Percentiles rank a stretch among this genome's conserved stretches.
These are phyloP conservation scores for Nebria brevicollis DNA, from an alignment of 2,888 invertebrate genomes.

Conservation along the genomic window DNA sequence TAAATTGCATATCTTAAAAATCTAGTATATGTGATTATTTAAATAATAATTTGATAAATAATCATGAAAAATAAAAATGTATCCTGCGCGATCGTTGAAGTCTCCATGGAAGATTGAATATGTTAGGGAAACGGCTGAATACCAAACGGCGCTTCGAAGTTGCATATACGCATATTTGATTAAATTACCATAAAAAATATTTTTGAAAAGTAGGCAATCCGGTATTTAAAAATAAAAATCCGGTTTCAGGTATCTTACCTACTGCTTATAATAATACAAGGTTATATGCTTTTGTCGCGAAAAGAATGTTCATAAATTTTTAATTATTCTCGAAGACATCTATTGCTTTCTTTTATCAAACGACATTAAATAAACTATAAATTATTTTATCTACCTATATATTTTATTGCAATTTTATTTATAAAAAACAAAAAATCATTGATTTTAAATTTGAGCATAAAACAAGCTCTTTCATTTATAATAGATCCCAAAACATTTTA, in stretches of 20 bases:
- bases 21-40: no score
- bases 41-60: no score
- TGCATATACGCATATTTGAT: not conserved
- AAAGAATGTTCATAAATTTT: conserved; percentile 12
- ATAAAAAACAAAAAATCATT: no score
- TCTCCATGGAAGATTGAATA: no score
- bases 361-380: not conserved
- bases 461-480: no score
- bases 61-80: no score
- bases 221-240: conserved; percentile 35
- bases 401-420: no score
- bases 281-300: conserved; percentile 32
- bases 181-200: conserved; percentile 17
- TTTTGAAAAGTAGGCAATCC: conserved; percentile 35
- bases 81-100: no score
- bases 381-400: not conserved
- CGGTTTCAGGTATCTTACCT: conserved; percentile 22
- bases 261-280: conserved; percentile 5
- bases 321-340: not conserved
- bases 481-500: no score
- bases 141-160: not conserved
- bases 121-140: no score
- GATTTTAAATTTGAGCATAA: no score
- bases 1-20: no score
- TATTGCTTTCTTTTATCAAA: not conserved